These are phyloP conservation scores for Crypturellus undulatus DNA, from an alignment of 2,113 vertebrate species.

Conservation along the genomic window DNA sequence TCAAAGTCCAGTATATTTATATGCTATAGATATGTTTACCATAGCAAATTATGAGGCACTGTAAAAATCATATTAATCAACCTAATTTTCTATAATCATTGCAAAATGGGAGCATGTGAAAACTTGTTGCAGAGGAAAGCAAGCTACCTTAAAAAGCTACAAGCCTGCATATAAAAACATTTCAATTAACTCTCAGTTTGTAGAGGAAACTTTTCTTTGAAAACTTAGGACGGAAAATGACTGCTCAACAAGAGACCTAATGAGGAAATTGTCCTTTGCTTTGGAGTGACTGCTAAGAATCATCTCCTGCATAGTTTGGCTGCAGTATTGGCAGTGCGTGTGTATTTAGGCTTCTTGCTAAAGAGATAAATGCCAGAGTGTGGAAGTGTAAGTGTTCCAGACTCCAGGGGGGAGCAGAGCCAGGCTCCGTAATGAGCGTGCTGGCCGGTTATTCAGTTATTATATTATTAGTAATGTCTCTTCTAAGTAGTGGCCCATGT, in stretches of 20 bases:
- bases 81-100: neutral
- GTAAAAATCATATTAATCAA: conserved; percentile 1
- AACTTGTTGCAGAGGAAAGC: neutral
- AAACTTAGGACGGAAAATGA: neutral
- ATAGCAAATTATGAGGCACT: neutral
- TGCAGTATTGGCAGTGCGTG: accelerated
- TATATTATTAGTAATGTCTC: neutral
- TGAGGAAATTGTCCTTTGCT: neutral
- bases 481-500: neutral
- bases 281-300: neutral
- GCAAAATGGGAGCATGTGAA: neutral
- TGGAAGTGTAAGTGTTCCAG: neutral
- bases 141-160: neutral
- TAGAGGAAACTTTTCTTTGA: neutral
- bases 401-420: neutral
- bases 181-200: neutral
- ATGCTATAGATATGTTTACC: neutral
- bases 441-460: neutral
- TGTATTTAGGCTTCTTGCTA: accelerated
- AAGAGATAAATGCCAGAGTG: neutral
- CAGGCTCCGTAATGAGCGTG: accelerated
- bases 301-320: neutral
- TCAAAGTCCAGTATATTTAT: neutral
- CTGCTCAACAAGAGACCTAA: neutral
- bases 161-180: neutral